phyloP scores from a whole-genome alignment of 2,113 vertebrate species.

The Salvelinus sp. region DNA sequence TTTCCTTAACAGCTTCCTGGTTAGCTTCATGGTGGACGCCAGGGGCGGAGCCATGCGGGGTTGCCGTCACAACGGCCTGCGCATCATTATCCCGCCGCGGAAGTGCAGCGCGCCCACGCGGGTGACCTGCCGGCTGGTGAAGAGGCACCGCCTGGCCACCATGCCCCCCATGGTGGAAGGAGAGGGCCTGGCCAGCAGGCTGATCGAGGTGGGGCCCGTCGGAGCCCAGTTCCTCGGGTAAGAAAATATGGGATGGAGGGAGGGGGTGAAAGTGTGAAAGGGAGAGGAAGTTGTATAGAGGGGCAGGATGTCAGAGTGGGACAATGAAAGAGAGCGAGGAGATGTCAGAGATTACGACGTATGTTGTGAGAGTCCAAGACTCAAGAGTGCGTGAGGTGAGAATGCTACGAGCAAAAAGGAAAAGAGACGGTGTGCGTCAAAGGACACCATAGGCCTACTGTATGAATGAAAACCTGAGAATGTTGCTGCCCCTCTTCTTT shows the following conservation, averaged over 20 bases:
- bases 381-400: not conserved
- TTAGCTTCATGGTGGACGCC: constrained; percentile 99
- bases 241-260: constrained; percentile 51
- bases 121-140: constrained; percentile 94
- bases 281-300: not conserved
- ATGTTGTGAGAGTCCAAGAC: not conserved
- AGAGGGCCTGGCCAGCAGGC: constrained; percentile 90
- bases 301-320: too few relatives aligned
- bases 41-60: constrained; percentile 96
- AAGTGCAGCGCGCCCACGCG: constrained; percentile 94
- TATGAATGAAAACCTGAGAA: constrained; percentile 15
- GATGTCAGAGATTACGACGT: not conserved
- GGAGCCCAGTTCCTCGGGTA: constrained; percentile 99
- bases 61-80: constrained; percentile 92
- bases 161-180: constrained; percentile 98
- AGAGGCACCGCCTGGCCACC: constrained; percentile 91
- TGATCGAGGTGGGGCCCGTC: constrained; percentile 95
- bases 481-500: constrained; percentile 42
- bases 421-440: not conserved
- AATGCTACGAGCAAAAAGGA: not conserved
- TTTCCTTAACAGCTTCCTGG: constrained; percentile 86
- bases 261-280: not conserved
- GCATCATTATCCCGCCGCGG: constrained; percentile 92
- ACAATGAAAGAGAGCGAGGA: not conserved
- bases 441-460: not conserved